Evolutionary conservation across 2,113 vertebrate species (phyloP).

Genomic region (Tichodroma muraria): DNA sequence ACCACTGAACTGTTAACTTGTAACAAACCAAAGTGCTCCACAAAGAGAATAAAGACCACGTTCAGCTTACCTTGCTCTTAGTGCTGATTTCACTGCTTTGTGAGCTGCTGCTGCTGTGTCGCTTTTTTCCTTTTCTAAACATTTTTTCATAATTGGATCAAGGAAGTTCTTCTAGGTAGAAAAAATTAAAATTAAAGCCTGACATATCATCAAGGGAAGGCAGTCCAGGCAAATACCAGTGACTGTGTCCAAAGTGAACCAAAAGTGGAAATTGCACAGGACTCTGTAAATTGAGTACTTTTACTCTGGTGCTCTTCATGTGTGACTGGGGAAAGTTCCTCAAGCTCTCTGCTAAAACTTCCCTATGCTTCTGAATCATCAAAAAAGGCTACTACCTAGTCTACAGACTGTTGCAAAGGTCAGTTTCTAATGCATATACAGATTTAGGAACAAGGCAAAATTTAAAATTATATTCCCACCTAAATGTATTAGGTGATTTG

Average conservation of each 20-base stretch:
- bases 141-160: slow-evolving; percentile 79
- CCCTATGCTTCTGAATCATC: not conserved
- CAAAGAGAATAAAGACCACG: not conserved
- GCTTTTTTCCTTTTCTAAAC: slow-evolving; percentile 97
- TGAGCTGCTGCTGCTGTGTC: slow-evolving; percentile 98
- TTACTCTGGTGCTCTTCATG: not conserved
- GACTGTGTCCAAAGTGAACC: not conserved
- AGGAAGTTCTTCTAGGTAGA: not conserved
- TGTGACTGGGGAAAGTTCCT: not conserved
- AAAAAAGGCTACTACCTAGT: not conserved
- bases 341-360: not conserved
- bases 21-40: not conserved
- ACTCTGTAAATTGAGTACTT: not conserved
- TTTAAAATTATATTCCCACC: not conserved
- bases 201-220: not conserved
- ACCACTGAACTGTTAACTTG: not conserved
- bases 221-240: not conserved
- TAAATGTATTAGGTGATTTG: not conserved
- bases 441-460: not conserved
- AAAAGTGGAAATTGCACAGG: not conserved
- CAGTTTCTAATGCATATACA: not conserved
- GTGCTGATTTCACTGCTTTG: slow-evolving; percentile 98
- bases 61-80: slow-evolving; percentile 89
- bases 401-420: not conserved
- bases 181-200: not conserved